Percentiles rank a stretch among this genome's conserved stretches.
phyloP scores from a whole-genome alignment of 2,797 vertebrate species.

The Salmo trutta region DNA sequence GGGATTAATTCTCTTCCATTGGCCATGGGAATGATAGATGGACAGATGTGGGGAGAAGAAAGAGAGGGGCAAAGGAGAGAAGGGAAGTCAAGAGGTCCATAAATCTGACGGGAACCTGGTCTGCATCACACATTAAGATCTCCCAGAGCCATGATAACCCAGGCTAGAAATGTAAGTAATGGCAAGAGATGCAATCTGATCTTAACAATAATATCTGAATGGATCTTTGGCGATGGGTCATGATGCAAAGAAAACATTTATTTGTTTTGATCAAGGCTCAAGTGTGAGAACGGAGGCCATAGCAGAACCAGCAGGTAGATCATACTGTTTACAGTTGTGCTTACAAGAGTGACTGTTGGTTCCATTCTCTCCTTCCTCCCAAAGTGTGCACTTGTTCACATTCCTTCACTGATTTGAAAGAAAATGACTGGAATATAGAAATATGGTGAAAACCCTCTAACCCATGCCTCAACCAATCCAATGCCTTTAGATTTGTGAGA shows the following conservation, averaged over 20 bases:
- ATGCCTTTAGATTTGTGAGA: not conserved
- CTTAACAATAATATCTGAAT: conserved; percentile 74
- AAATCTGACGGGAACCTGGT: conserved; percentile 68
- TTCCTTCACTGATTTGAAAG: not conserved
- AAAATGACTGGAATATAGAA: not conserved
- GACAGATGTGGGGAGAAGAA: conserved; percentile 75
- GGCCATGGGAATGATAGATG: conserved; percentile 79
- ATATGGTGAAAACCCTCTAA: not conserved
- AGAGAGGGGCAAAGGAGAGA: conserved; percentile 28
- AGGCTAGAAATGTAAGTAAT: conserved; percentile 46
- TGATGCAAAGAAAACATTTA: not conserved
- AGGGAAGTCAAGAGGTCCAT: conserved; percentile 20
- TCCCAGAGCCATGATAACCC: not conserved
- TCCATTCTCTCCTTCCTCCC: not conserved
- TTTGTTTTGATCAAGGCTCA: conserved; percentile 55
- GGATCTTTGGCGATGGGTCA: conserved; percentile 55
- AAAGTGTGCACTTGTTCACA: not conserved
- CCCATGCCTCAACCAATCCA: not conserved
- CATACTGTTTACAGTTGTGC: not conserved
- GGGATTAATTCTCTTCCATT: conserved; percentile 81
- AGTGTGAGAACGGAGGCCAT: not conserved
- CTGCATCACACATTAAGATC: conserved; percentile 74
- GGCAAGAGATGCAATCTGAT: conserved; percentile 75
- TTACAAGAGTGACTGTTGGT: not conserved
- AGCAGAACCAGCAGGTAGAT: not conserved